A percentile compares a stretch with the other conserved stretches of the same genome.
Conservation (phyloP, 2,888 invertebrate species). For the Eupithecia centaureata region DNA sequence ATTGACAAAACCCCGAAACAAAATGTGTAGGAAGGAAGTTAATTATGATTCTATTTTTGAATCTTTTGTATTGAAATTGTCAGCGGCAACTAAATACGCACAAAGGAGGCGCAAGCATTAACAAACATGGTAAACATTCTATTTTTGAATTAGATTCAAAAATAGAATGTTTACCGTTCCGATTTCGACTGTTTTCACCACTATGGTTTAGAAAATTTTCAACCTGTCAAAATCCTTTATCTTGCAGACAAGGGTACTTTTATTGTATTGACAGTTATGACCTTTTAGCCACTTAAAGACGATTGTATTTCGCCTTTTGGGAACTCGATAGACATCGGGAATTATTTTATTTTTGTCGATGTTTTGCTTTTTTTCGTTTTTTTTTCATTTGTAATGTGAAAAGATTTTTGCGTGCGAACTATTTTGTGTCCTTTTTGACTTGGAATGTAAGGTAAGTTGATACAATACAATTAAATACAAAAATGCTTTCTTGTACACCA, state of each 20-base stretch:
- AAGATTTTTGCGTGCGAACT: neutral
- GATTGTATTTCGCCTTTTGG: constrained; percentile 24
- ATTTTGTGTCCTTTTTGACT: too few relatives aligned
- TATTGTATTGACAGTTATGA: constrained; percentile 49
- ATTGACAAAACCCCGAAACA: too few relatives aligned
- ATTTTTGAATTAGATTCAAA: neutral
- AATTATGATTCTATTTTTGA: too few relatives aligned
- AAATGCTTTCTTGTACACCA: too few relatives aligned
- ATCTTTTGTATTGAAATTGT: neutral
- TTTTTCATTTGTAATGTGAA: neutral
- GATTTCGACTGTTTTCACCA: neutral
- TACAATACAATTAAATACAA: too few relatives aligned
- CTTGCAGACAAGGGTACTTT: constrained; percentile 50
- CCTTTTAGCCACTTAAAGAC: constrained; percentile 36
- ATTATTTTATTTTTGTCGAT: constrained; percentile 5
- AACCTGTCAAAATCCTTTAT: constrained; percentile 46
- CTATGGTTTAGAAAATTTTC: constrained; percentile 32
- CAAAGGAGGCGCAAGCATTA: neutral
- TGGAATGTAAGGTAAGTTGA: too few relatives aligned
- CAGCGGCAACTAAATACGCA: too few relatives aligned
- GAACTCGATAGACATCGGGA: constrained; percentile 2
- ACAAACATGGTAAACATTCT: too few relatives aligned
- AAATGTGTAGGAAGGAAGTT: too few relatives aligned
- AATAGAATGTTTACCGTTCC: neutral
- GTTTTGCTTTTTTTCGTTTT: neutral